phyloP scores from a whole-genome alignment of 2,888 invertebrate genomes.

The Coremacera marginata region DNA sequence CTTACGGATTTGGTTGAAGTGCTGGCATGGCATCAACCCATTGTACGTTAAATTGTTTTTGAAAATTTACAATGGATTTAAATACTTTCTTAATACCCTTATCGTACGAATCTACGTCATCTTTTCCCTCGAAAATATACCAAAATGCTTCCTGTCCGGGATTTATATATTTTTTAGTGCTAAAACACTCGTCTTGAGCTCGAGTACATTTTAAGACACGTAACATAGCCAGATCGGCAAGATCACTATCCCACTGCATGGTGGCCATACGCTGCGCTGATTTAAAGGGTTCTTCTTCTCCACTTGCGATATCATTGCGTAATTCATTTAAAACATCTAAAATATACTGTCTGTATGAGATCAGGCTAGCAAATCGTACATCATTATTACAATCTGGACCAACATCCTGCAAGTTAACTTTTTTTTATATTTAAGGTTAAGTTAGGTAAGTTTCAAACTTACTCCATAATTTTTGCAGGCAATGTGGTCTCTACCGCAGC shows the following conservation, averaged over 20 bases:
- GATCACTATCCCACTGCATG: slow-evolving; percentile 34
- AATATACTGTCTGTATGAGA: neutral
- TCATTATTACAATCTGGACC: neutral
- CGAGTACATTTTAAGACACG: neutral
- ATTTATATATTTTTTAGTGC: neutral
- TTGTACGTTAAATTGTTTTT: neutral
- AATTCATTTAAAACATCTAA: slow-evolving; percentile 5
- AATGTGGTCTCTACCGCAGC: neutral
- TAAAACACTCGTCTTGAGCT: neutral
- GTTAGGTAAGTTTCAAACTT: neutral
- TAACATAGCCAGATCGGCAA: slow-evolving; percentile 4
- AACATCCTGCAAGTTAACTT: neutral
- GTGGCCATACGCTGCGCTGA: slow-evolving; percentile 29
- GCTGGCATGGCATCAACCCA: neutral
- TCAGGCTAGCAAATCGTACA: neutral
- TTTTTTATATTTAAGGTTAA: neutral
- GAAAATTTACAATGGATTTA: neutral
- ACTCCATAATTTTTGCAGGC: slow-evolving; percentile 16
- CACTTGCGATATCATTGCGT: slow-evolving; percentile 28
- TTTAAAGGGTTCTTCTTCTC: neutral
- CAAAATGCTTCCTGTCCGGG: neutral
- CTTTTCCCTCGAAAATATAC: neutral
- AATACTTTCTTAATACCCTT: neutral
- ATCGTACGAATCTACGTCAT: neutral
- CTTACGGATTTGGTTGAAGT: neutral